Percentiles rank a stretch among this genome's conserved stretches.
Conservation (phyloP, 2,113 vertebrate species). For the Hirundichthys speculiger region DNA sequence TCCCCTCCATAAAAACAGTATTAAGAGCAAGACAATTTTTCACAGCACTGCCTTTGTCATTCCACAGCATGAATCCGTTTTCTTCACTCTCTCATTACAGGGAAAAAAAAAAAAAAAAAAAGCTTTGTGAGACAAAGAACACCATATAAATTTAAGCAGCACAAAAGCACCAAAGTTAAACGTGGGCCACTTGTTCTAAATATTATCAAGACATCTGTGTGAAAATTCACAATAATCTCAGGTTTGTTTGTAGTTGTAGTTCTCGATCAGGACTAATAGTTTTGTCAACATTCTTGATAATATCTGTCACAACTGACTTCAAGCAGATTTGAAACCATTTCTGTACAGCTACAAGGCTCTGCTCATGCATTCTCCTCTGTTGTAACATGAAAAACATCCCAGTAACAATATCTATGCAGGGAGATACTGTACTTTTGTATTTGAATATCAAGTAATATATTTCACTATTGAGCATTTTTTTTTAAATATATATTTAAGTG, state of each 20-base stretch:
- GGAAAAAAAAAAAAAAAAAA: slow-evolving; percentile 3
- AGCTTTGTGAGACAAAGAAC: slow-evolving; percentile 54
- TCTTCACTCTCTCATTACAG: slow-evolving; percentile 42
- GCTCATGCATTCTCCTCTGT: slow-evolving; percentile 54
- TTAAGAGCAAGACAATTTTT: slow-evolving; percentile 79
- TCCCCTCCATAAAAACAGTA: slow-evolving; percentile 76
- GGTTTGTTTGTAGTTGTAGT: slow-evolving; percentile 26
- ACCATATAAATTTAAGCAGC: slow-evolving; percentile 70
- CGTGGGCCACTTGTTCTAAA: slow-evolving; percentile 44
- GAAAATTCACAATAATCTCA: slow-evolving; percentile 32
- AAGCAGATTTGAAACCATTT: slow-evolving; percentile 42
- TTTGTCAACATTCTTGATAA: slow-evolving; percentile 46
- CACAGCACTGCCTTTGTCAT: slow-evolving; percentile 79
- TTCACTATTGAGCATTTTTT: slow-evolving; percentile 27
- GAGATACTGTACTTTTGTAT: slow-evolving; percentile 44
- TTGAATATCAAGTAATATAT: slow-evolving; percentile 61
- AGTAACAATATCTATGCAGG: slow-evolving; percentile 37
- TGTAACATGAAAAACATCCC: slow-evolving; percentile 44
- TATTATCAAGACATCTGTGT: slow-evolving; percentile 49
- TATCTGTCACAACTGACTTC: slow-evolving; percentile 42
- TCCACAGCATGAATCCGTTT: slow-evolving; percentile 63
- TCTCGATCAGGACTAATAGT: not conserved
- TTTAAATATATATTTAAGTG: slow-evolving; percentile 57
- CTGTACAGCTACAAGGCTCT: slow-evolving; percentile 66
- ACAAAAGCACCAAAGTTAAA: slow-evolving; percentile 69